phyloP scores from a whole-genome alignment of 2,888 invertebrate species.

The Andricus curvator region DNA sequence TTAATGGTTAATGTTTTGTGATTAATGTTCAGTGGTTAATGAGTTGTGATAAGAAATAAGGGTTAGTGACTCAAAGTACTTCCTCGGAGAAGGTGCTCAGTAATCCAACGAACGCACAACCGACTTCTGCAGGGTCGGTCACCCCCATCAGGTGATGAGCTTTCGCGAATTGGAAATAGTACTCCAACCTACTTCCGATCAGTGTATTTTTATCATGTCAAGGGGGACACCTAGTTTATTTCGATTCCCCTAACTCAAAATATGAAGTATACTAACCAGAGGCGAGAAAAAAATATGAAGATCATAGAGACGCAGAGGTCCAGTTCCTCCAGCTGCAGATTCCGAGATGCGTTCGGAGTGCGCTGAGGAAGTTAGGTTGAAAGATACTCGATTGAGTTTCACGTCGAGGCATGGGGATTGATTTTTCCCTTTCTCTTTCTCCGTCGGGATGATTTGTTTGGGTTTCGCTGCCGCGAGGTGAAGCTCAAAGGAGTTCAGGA shows the following conservation, averaged over 20 bases:
- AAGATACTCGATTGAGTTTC: constrained; percentile 6
- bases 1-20: not conserved
- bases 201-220: not conserved
- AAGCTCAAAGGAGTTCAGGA: not conserved
- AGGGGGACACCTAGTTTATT: not conserved
- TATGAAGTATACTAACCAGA: not conserved
- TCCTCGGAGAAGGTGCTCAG: not conserved
- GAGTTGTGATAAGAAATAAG: not conserved
- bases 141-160: not conserved
- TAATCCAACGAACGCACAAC: too few species aligned
- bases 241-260: not conserved
- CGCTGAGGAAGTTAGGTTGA: constrained; percentile 9
- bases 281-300: constrained; percentile 19
- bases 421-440: constrained; percentile 21
- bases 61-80: not conserved
- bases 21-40: not conserved
- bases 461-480: constrained; percentile 12
- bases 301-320: not conserved
- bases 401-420: constrained; percentile 32
- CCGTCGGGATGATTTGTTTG: constrained; percentile 38
- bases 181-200: not conserved
- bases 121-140: not conserved
- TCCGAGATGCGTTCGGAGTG: constrained; percentile 21
- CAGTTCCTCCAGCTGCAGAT: not conserved
- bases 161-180: not conserved